A percentile compares a stretch with the other conserved stretches of the same genome.
Evolutionary conservation across 1,140 invertebrate species (phyloP).

Genomic region (Drosophila takahashii): DNA sequence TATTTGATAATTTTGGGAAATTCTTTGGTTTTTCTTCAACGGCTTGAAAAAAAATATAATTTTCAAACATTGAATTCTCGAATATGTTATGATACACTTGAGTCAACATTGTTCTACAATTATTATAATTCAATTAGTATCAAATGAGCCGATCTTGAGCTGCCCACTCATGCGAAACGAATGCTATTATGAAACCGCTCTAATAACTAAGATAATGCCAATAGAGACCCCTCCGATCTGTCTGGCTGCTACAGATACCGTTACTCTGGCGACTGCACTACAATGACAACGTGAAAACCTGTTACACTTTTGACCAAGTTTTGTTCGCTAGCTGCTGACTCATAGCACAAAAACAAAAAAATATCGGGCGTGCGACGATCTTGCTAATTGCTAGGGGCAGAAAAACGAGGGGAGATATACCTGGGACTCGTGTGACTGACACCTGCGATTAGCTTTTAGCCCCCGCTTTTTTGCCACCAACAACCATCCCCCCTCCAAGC

Average conservation of each 20-base stretch:
- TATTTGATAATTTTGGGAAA: too few species aligned
- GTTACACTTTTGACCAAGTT: conserved; percentile 52
- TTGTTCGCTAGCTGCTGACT: conserved; percentile 25
- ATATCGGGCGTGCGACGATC: conserved; percentile 65
- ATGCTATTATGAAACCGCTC: conserved; percentile 25
- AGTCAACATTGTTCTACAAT: background rate
- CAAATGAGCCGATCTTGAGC: conserved; percentile 19
- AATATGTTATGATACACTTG: background rate
- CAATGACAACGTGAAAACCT: conserved; percentile 35
- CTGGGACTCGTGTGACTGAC: conserved; percentile 69
- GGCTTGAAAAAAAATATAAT: too few species aligned
- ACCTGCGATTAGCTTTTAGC: conserved; percentile 70
- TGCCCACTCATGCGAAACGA: conserved; percentile 18
- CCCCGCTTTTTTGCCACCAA: conserved; percentile 8
- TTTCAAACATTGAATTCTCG: too few species aligned
- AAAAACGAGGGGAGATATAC: conserved; percentile 18
- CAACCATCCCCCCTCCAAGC: conserved; percentile 5
- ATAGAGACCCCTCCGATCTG: background rate
- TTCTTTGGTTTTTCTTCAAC: too few species aligned
- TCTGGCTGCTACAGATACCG: conserved; percentile 48
- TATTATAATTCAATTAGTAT: conserved; percentile 1
- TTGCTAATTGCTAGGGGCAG: conserved; percentile 60
- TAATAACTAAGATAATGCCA: conserved; percentile 1
- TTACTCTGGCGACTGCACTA: conserved; percentile 41
- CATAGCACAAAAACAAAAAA: conserved; percentile 14